Evolutionary conservation across 2,888 invertebrate species (phyloP).

Genomic region (Chymomyza caudatula): DNA sequence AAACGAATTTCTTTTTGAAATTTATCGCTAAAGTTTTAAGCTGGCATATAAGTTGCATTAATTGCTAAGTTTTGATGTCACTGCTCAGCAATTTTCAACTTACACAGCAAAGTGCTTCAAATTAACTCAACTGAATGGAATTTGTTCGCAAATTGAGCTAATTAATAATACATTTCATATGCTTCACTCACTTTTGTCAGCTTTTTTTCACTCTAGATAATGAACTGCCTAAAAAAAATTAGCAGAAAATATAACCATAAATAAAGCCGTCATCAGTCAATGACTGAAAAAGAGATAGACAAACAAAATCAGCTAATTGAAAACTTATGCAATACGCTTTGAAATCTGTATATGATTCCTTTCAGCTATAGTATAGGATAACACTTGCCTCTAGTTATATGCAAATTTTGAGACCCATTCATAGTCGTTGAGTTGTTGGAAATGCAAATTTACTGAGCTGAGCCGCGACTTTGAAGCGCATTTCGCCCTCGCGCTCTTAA

Average conservation of each 20-base stretch:
- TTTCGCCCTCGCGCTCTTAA: background rate
- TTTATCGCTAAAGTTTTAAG: constrained; percentile 13
- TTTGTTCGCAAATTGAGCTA: background rate
- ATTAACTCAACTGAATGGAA: background rate
- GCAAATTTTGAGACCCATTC: background rate
- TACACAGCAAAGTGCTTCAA: background rate
- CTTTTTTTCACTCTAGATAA: background rate
- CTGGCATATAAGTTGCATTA: background rate
- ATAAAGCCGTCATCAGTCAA: background rate
- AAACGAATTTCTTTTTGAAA: no score
- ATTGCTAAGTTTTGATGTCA: background rate
- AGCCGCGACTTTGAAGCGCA: background rate
- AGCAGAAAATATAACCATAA: background rate
- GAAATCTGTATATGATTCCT: background rate
- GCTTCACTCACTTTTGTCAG: background rate
- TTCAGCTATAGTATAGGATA: background rate
- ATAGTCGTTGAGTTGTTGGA: background rate
- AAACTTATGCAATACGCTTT: background rate
- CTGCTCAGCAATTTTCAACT: background rate
- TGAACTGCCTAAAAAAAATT: background rate
- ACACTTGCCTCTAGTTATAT: background rate
- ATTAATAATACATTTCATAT: background rate
- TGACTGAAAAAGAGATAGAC: background rate
- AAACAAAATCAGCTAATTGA: background rate
- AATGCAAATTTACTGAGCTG: background rate